A percentile compares a stretch with the other conserved stretches of the same genome.
Evolutionary conservation across 2,797 vertebrate species (phyloP).

Genomic region (Takifugu ocellatus): DNA sequence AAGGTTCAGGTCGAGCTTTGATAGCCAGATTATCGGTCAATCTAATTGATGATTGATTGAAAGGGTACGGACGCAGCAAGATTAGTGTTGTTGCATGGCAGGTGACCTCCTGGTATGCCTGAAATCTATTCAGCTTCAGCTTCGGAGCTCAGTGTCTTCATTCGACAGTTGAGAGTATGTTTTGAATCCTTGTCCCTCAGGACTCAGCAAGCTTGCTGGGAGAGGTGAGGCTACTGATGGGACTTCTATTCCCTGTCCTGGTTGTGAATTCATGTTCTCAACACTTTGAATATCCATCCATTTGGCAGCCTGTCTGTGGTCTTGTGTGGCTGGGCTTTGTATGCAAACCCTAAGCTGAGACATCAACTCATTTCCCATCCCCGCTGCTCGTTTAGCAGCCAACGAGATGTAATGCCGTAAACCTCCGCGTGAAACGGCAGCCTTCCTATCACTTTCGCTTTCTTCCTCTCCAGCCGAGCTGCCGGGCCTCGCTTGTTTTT

Average conservation of each 20-base stretch:
- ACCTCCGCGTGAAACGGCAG: conserved; percentile 42
- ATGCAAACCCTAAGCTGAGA: conserved; percentile 51
- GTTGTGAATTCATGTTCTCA: conserved; percentile 73
- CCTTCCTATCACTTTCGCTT: conserved; percentile 27
- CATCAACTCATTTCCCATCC: conserved; percentile 55
- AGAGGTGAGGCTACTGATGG: conserved; percentile 74
- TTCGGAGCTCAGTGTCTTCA: conserved; percentile 40
- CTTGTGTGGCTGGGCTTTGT: conserved; percentile 56
- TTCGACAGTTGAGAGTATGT: conserved; percentile 70
- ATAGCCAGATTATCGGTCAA: conserved; percentile 41
- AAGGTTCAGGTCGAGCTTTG: conserved; percentile 53
- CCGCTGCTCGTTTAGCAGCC: conserved; percentile 58
- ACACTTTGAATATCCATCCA: conserved; percentile 67
- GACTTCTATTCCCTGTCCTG: conserved; percentile 73
- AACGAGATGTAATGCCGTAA: conserved; percentile 38
- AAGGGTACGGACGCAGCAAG: conserved; percentile 38
- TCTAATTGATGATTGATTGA: conserved; percentile 59
- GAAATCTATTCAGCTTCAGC: conserved; percentile 45
- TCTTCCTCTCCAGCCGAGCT: conserved; percentile 21
- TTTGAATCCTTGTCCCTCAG: conserved; percentile 68
- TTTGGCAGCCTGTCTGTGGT: conserved; percentile 57
- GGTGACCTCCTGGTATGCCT: conserved; percentile 45
- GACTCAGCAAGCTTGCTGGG: conserved; percentile 66
- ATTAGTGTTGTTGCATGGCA: conserved; percentile 31
- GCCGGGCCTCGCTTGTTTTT: conserved; percentile 38